phyloP scores from a whole-genome alignment of 2,888 invertebrate genomes.

The Crossocerus cetratus region DNA sequence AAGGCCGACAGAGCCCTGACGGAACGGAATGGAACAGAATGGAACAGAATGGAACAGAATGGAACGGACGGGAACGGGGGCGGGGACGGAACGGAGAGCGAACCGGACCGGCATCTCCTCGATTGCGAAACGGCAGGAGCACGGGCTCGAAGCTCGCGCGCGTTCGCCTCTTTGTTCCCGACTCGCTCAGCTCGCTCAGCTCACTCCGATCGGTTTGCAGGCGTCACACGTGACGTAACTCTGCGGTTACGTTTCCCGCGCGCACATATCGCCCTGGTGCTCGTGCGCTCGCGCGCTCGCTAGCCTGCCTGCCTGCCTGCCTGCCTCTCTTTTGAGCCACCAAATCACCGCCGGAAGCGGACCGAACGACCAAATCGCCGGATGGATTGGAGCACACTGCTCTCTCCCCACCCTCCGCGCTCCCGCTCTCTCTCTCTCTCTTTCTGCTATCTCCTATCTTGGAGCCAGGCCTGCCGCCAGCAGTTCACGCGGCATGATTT shows the following conservation, averaged over 20 bases:
- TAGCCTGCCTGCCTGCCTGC: slow-evolving; percentile 4
- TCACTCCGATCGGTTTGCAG: slow-evolving; percentile 39
- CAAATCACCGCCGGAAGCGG: slow-evolving; percentile 49
- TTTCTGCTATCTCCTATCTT: slow-evolving; percentile 9
- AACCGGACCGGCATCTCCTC: not conserved
- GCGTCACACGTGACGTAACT: slow-evolving; percentile 63
- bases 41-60: too few relatives aligned
- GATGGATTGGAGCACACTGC: slow-evolving; percentile 39
- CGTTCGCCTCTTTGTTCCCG: slow-evolving; percentile 54
- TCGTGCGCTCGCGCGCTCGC: slow-evolving; percentile 35
- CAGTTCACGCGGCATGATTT: slow-evolving; percentile 40
- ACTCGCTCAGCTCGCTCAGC: slow-evolving; percentile 26
- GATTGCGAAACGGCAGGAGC: slow-evolving; percentile 46
- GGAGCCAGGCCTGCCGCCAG: slow-evolving; percentile 21
- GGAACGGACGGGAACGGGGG: too few relatives aligned
- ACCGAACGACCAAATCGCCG: slow-evolving; percentile 50
- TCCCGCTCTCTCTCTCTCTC: slow-evolving; percentile 1
- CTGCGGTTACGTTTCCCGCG: slow-evolving; percentile 49
- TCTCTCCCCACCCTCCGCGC: slow-evolving; percentile 12
- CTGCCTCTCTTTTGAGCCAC: slow-evolving; percentile 15
- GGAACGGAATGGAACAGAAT: too few relatives aligned
- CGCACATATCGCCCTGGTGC: slow-evolving; percentile 49
- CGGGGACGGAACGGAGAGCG: too few relatives aligned
- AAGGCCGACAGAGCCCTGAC: not conserved
- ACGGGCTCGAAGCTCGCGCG: slow-evolving; percentile 38